Percentiles rank a stretch among this genome's conserved stretches.
These are phyloP conservation scores for Eclectus roratus DNA, from an alignment of 2,113 vertebrate genomes.

Conservation along the genomic window DNA sequence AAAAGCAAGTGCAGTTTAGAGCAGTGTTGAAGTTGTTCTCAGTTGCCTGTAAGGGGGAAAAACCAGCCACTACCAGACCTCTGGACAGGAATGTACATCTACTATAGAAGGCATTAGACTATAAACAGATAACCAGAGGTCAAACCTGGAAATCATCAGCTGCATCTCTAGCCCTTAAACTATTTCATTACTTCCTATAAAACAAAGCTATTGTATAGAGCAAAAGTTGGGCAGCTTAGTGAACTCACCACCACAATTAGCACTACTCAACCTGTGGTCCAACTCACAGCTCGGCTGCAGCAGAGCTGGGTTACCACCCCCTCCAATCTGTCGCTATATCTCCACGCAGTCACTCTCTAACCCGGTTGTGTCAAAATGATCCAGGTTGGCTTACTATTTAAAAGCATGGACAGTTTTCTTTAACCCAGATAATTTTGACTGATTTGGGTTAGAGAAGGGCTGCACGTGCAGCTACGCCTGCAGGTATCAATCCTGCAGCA, in stretches of 20 bases:
- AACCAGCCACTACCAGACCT: background rate
- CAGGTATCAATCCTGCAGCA: background rate
- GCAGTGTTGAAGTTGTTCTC: background rate
- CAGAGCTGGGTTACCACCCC: background rate
- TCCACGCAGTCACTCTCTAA: background rate
- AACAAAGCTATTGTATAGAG: background rate
- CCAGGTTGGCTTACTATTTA: conserved; percentile 65
- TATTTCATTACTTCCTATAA: background rate
- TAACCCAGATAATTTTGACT: conserved; percentile 53
- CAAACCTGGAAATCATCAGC: background rate
- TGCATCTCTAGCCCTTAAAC: background rate
- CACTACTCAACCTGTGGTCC: background rate
- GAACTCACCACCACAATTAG: background rate
- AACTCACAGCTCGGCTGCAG: background rate
- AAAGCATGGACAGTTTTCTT: conserved; percentile 35
- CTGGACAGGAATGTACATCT: background rate
- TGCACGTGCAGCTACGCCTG: background rate
- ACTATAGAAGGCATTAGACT: background rate
- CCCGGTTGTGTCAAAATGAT: conserved; percentile 61
- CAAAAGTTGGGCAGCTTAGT: background rate
- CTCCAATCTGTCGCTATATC: background rate
- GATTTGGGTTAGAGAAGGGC: conserved; percentile 51
- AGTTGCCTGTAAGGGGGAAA: background rate
- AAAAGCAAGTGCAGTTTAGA: background rate
- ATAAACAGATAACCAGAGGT: background rate